Evolutionary conservation across 2,888 invertebrate genomes (phyloP).

Genomic region (Lydus trimaculatus): DNA sequence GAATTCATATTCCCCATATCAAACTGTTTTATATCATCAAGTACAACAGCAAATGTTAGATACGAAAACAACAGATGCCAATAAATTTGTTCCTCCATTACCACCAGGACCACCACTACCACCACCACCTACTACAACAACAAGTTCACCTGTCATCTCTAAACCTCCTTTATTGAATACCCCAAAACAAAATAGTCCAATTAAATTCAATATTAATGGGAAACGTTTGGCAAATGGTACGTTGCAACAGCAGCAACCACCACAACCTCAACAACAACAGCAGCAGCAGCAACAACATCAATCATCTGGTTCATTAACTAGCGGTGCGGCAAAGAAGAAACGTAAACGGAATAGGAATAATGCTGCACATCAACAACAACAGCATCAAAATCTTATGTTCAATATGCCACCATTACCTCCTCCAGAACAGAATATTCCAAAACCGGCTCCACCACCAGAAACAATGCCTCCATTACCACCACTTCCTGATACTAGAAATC

Average conservation of each 20-base stretch:
- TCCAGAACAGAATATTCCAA: slow-evolving; percentile 59
- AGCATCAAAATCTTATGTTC: slow-evolving; percentile 55
- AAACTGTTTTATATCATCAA: slow-evolving; percentile 29
- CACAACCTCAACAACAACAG: slow-evolving; percentile 42
- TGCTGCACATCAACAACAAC: slow-evolving; percentile 54
- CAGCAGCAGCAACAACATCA: slow-evolving; percentile 46
- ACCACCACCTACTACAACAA: slow-evolving; percentile 34
- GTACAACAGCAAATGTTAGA: slow-evolving; percentile 30
- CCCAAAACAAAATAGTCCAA: slow-evolving; percentile 61
- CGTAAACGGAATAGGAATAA: slow-evolving; percentile 75
- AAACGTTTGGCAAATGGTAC: slow-evolving; percentile 51
- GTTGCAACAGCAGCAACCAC: slow-evolving; percentile 38
- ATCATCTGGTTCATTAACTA: slow-evolving; percentile 58
- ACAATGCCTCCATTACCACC: slow-evolving; percentile 62
- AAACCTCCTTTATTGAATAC: slow-evolving; percentile 55
- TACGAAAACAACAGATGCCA: slow-evolving; percentile 19
- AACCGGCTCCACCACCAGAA: slow-evolving; percentile 65
- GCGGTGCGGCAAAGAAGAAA: slow-evolving; percentile 75
- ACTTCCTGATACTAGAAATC: slow-evolving; percentile 52
- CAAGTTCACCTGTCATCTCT: slow-evolving; percentile 32
- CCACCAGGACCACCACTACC: slow-evolving; percentile 40
- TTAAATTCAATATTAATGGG: slow-evolving; percentile 65
- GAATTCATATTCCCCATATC: slow-evolving; percentile 23
- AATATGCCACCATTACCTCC: slow-evolving; percentile 64
- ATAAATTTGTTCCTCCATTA: slow-evolving; percentile 34